Base-by-base conservation (phyloP, 2,888 invertebrate genomes). In the Synergus japonicus region DNA sequence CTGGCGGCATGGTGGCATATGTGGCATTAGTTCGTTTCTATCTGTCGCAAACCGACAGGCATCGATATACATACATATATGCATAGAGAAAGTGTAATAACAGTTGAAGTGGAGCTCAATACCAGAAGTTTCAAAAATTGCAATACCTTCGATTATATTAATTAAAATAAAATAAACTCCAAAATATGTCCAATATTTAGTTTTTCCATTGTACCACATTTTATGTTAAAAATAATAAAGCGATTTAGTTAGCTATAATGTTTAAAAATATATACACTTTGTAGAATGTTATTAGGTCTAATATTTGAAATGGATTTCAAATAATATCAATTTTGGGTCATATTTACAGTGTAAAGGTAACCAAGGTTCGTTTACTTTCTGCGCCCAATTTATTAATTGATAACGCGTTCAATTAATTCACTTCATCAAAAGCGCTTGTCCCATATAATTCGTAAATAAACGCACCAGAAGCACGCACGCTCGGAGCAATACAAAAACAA, bases 21-120 rank as follows among this genome's bases (percentile, higher is more conserved):
- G 29, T 29, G 29, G 29, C 29, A 29, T 29, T 8, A 22, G n/a
- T 29, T 69, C 49, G 29, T 49, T 69, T 22, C 67, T 67, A 69
- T 69, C 69, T 69, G 69, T 69, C 69, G 69, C 69, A 69, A 49
- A 49, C 69, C 69, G 69, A 69, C 67, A 69, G 67, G 13, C 46
- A 13, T 54, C 65, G 73, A 78, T 64, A 69, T 43, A 49, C 44
- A 29, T 29, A 73, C n/a, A n/a, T n/a, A n/a, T n/a, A n/a, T n/a
- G n/a, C n/a, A n/a, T n/a, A n/a, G 60, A 65, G 13, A 77, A 9
- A 64, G 49, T 64, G 12, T 54, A 43, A 49, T n/a, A 46, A 12
- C 67, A 44, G 15, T 69, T 44, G 46, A 49, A 69, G 69, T 49
- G 49, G 15, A 69, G 46, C 67, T 67, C 46, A 29, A 49, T 15